Percentiles rank a stretch among this genome's conserved stretches.
Evolutionary conservation across 2,888 invertebrate species (phyloP).

Genomic region (Cheilosia scutellata): DNA sequence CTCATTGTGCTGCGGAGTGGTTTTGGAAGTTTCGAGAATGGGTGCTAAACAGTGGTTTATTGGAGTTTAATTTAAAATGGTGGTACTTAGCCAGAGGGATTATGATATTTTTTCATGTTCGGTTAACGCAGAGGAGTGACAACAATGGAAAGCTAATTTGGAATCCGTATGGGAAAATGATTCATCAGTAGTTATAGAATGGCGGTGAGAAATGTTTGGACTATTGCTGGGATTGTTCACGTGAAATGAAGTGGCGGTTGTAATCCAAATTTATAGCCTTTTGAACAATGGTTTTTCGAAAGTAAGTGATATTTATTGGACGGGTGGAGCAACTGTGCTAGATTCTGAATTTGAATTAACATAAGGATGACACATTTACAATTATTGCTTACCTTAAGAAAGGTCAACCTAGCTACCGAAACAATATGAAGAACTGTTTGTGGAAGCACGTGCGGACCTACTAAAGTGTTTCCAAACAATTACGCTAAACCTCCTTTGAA

Average conservation of each 20-base stretch:
- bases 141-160: slow-evolving; percentile 68
- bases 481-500: no score
- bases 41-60: slow-evolving; percentile 74
- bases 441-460: no score
- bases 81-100: slow-evolving; percentile 56
- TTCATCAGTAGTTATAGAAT: neutral
- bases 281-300: slow-evolving; percentile 12
- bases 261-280: slow-evolving; percentile 36
- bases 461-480: no score
- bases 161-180: slow-evolving; percentile 60
- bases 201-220: slow-evolving; percentile 31
- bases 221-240: neutral
- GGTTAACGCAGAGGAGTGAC: slow-evolving; percentile 1
- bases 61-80: slow-evolving; percentile 71
- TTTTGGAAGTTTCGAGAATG: slow-evolving; percentile 39
- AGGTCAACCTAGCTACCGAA: neutral
- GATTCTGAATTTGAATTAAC: neutral
- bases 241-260: slow-evolving; percentile 27
- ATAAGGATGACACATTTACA: neutral
- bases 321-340: slow-evolving; percentile 5
- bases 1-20: slow-evolving; percentile 46
- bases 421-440: no score
- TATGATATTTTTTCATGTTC: slow-evolving; percentile 56
- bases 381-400: neutral
- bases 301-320: slow-evolving; percentile 41